Percentiles rank a stretch among this genome's conserved stretches.
These are phyloP conservation scores for Tyrannus savana DNA, from an alignment of 2,113 vertebrate genomes.

Conservation along the genomic window DNA sequence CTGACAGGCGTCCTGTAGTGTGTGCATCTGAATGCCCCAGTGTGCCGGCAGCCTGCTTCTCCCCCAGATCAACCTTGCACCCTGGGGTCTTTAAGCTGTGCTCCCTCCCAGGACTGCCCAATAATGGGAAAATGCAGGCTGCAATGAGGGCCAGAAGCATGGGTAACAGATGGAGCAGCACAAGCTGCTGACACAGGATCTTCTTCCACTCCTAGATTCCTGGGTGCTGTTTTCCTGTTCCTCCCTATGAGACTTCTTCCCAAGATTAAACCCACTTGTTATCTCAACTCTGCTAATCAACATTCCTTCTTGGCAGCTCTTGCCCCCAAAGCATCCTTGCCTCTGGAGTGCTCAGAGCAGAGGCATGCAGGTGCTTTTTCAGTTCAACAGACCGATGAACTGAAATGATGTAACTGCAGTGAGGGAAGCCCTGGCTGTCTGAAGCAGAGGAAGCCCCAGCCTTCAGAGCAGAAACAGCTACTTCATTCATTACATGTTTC, in stretches of 20 bases:
- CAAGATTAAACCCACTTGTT: not conserved
- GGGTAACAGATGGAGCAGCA: not conserved
- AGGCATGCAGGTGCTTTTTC: not conserved
- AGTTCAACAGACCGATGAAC: not conserved
- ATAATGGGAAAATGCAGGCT: not conserved
- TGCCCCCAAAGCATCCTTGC: not conserved
- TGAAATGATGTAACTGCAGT: not conserved
- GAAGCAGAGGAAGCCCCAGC: not conserved
- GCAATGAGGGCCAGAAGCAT: not conserved
- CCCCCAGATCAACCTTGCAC: not conserved
- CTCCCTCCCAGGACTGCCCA: not conserved
- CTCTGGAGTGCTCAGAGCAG: no score
- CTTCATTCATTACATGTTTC: not conserved
- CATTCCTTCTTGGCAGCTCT: not conserved
- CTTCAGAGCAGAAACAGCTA: not conserved
- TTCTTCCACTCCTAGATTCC: not conserved
- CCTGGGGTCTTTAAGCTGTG: not conserved
- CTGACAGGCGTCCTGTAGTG: not conserved
- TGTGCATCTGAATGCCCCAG: not conserved
- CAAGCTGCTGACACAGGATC: not conserved
- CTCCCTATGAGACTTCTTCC: not conserved
- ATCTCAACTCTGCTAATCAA: not conserved
- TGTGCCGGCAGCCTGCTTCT: not conserved
- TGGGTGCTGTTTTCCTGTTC: fast-evolving
- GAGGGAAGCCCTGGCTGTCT: not conserved